phyloP scores from a whole-genome alignment of 2,888 invertebrate species.

The Metalampra italica region DNA sequence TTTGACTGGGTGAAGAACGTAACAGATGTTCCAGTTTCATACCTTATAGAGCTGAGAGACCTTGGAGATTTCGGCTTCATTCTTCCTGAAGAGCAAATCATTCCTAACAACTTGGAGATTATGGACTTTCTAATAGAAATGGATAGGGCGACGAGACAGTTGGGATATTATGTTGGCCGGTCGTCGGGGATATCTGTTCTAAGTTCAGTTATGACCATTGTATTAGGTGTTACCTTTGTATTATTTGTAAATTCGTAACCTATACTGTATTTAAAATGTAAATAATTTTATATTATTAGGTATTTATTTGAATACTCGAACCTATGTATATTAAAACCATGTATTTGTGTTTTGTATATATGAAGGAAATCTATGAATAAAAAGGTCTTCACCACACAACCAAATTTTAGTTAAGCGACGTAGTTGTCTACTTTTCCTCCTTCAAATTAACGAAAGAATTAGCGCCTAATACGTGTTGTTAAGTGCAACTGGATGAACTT shows the following conservation, averaged over 20 bases:
- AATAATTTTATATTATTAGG: too few species aligned
- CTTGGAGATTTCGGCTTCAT: constrained; percentile 77
- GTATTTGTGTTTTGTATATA: too few species aligned
- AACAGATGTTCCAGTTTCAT: constrained; percentile 70
- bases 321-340: too few species aligned
- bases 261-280: too few species aligned
- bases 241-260: neutral
- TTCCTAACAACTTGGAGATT: constrained; percentile 78
- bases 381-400: too few species aligned
- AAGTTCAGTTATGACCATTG: constrained; percentile 25
- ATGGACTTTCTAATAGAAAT: constrained; percentile 75
- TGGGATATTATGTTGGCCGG: constrained; percentile 42
- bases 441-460: too few species aligned
- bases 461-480: too few species aligned
- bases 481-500: too few species aligned
- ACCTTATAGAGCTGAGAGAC: constrained; percentile 80
- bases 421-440: too few species aligned
- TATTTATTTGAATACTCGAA: too few species aligned
- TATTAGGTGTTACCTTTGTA: constrained; percentile 20
- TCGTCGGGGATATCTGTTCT: constrained; percentile 13
- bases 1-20: constrained; percentile 79
- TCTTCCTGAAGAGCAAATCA: constrained; percentile 72
- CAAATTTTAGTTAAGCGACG: too few species aligned
- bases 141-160: constrained; percentile 45
- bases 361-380: too few species aligned